Base-by-base conservation (phyloP, 1,140 invertebrate genomes). In the Orchestia grillus region DNA sequence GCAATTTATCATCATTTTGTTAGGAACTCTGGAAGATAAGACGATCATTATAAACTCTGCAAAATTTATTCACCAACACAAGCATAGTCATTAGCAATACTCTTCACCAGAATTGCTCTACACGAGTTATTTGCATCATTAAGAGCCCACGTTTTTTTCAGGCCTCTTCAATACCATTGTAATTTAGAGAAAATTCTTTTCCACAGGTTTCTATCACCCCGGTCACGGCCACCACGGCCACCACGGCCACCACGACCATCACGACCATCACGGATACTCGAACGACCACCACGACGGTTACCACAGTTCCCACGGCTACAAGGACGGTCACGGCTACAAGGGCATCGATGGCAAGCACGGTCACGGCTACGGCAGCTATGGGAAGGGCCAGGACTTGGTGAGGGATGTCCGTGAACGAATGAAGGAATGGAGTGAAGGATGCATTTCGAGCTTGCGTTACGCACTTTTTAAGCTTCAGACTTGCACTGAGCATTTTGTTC, bases 241-340 rank as follows among this genome's bases (percentile, higher is more conserved):
- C 88, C 44, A 94, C 44, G 41, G 8, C 44, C 44, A 42, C 11
- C 92, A 94, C 92, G 92, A 47, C 92, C 92, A 94, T 40, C 92
- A 94, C 92, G 92, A n/a, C 44, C 92, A 47, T 47, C 92, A 94
- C 44, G 92, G 92, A 6, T 47, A 47, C 92, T 94, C 92, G 91
- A 95, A 96, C 45, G 97, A 96, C 77, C 45, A 96, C 53, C 96
- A 96, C 92, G 96, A 95, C 42, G 96, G 95, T 57, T 95, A 96
- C 95, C 96, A 96, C 96, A 95, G 96, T 94, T 95, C 96, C 95
- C 94, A 90, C 44, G 95, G 96, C 8, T 90, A 97, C 95, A 94
- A 97, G 87, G 95, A 96, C 77, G 44, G 96, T 53, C 96, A 97
- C 77, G 95, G 96, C 40, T 95, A 96, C 43, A 96, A 97, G 41